phyloP scores from a whole-genome alignment of 2,888 invertebrate species.

The Stratiomys singularior region DNA sequence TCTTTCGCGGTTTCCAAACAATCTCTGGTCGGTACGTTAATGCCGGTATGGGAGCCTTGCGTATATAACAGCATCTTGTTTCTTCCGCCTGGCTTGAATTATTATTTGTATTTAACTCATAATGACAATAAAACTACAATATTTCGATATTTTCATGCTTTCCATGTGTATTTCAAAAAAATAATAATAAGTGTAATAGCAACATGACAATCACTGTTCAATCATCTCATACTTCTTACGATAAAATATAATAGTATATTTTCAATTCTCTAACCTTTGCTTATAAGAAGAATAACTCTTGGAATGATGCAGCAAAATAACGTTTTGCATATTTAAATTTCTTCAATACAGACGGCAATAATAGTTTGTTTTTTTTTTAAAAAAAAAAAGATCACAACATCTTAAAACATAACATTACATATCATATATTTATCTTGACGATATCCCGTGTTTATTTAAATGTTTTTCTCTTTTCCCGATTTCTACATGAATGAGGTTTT shows the following conservation, averaged over 20 bases:
- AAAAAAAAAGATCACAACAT: constrained; percentile 38
- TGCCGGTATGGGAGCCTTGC: too few species aligned
- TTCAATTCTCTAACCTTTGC: constrained; percentile 15
- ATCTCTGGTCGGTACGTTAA: too few species aligned
- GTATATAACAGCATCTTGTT: too few species aligned
- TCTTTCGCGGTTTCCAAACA: too few species aligned
- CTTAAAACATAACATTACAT: constrained; percentile 34
- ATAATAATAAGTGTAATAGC: constrained; percentile 32
- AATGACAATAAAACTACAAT: too few species aligned
- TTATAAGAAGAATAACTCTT: constrained; percentile 21
- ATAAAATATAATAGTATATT: constrained; percentile 37
- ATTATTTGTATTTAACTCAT: too few species aligned
- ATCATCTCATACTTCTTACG: constrained; percentile 34
- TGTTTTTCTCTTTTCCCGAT: not conserved
- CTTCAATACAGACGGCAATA: constrained; percentile 16
- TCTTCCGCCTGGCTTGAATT: too few species aligned
- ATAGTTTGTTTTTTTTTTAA: constrained; percentile 12
- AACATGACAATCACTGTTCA: constrained; percentile 40
- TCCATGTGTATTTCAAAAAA: constrained; percentile 44
- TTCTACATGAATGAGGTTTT: not conserved
- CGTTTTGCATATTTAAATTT: constrained; percentile 26
- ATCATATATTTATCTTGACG: constrained; percentile 31
- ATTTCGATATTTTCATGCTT: constrained; percentile 4
- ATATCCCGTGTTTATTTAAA: not conserved
- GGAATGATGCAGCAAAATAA: constrained; percentile 44